phyloP scores from a whole-genome alignment of 2,888 invertebrate species.

The Rhopalosiphum nymphaeae region DNA sequence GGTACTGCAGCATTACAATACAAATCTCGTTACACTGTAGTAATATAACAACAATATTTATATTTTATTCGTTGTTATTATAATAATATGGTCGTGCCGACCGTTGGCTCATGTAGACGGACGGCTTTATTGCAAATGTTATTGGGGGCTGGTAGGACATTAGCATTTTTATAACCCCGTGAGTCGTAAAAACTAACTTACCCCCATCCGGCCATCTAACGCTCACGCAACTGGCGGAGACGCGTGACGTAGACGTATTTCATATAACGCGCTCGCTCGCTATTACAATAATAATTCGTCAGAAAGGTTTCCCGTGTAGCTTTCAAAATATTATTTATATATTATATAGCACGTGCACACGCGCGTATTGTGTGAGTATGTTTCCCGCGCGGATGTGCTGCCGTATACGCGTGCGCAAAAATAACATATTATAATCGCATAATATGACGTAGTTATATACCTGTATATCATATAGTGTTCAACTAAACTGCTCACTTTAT shows the following conservation, averaged over 20 bases:
- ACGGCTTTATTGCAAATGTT: neutral
- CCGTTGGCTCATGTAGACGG: neutral
- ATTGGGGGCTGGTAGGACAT: neutral
- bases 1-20: neutral
- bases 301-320: constrained; percentile 54
- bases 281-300: constrained; percentile 25
- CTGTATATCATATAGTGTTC: neutral
- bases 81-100: neutral
- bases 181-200: neutral
- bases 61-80: neutral
- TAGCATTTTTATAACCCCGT: neutral
- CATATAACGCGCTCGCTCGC: neutral
- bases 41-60: neutral
- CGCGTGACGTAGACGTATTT: constrained; percentile 29
- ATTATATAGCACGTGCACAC: neutral
- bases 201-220: neutral
- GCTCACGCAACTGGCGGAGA: neutral
- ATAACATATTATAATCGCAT: neutral
- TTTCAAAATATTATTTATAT: constrained; percentile 17
- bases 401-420: neutral
- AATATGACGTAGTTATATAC: neutral
- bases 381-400: neutral
- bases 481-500: neutral
- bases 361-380: neutral
- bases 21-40: neutral